phyloP scores from a whole-genome alignment of 2,113 vertebrate genomes.

The Cettia cetti region DNA sequence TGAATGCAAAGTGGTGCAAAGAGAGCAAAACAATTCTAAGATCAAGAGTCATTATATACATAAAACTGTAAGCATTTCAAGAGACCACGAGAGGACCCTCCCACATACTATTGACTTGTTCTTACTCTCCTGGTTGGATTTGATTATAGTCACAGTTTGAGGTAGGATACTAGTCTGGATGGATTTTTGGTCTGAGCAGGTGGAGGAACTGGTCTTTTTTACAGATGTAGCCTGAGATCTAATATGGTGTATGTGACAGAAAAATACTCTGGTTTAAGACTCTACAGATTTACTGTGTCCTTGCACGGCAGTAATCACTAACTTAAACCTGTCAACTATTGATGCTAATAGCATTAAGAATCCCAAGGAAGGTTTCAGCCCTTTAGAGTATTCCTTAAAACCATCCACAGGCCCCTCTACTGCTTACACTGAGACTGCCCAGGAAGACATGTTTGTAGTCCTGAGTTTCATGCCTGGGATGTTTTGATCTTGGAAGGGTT shows the following conservation, averaged over 20 bases:
- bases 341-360: neutral
- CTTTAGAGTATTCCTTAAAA: neutral
- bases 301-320: neutral
- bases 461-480: too few species aligned
- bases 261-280: neutral
- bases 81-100: neutral
- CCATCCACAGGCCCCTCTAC: neutral
- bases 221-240: neutral
- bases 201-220: neutral
- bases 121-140: neutral
- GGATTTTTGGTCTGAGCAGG: neutral
- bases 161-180: neutral
- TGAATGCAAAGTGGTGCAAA: neutral
- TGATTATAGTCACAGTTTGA: neutral
- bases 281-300: neutral
- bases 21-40: neutral
- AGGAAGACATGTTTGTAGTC: too few species aligned
- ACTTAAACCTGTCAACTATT: neutral
- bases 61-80: neutral
- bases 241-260: neutral
- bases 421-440: neutral
- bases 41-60: neutral
- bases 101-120: neutral
- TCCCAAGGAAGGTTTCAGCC: accelerated
- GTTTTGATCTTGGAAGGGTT: too few species aligned